Conservation (phyloP, 2,797 vertebrate species). For the Rhinichthys osculus region DNA sequence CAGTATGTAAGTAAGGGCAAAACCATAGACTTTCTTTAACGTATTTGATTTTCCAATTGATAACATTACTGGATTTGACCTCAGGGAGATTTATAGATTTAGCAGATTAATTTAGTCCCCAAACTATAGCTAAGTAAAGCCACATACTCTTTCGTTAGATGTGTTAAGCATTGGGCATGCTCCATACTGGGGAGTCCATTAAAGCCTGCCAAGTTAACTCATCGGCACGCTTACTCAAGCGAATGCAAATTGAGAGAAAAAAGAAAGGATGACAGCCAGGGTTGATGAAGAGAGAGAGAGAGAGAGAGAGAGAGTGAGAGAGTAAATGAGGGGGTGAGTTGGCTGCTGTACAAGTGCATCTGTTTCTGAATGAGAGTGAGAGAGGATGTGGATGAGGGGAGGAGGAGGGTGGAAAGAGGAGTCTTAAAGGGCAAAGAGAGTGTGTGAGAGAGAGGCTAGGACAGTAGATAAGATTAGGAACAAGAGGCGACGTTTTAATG, state of each 20-base stretch:
- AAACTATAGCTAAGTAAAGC: constrained; percentile 19
- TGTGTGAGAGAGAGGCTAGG: background rate
- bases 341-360: constrained; percentile 69
- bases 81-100: background rate
- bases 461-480: constrained; percentile 1
- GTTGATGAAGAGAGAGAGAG: background rate
- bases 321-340: constrained; percentile 54
- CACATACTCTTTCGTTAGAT: constrained; percentile 24
- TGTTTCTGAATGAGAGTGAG: constrained; percentile 75
- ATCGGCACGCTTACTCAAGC: constrained; percentile 51
- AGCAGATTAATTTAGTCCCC: constrained; percentile 9
- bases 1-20: background rate
- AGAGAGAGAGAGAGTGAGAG: constrained; percentile 36
- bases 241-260: constrained; percentile 43
- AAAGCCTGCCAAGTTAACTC: constrained; percentile 48
- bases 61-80: constrained; percentile 9
- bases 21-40: background rate
- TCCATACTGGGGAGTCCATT: constrained; percentile 37
- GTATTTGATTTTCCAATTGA: background rate
- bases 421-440: constrained; percentile 36
- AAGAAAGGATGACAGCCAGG: constrained; percentile 41
- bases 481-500: background rate
- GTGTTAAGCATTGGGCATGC: constrained; percentile 35
- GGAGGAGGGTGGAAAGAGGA: constrained; percentile 8
- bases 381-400: constrained; percentile 40